A percentile compares a stretch with the other conserved stretches of the same genome.
phyloP scores from a whole-genome alignment of 2,888 invertebrate genomes.

The Metacarcinus magister region DNA sequence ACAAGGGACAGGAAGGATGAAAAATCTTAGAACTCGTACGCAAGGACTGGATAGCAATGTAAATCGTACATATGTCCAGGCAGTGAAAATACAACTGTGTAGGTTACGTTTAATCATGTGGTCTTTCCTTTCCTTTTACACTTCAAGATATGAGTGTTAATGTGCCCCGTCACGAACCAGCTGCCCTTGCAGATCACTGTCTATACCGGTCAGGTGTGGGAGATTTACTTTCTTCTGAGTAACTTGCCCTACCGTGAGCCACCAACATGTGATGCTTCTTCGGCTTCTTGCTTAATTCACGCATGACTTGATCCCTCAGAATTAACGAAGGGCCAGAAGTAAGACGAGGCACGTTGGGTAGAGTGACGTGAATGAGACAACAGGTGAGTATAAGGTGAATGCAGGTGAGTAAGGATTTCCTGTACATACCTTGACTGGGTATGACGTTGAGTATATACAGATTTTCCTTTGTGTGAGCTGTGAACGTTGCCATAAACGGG shows the following conservation, averaged over 20 bases:
- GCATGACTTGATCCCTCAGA: not conserved
- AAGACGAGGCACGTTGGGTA: not conserved
- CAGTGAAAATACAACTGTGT: not conserved
- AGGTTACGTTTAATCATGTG: not conserved
- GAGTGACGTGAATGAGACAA: not conserved
- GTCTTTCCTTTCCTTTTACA: not conserved
- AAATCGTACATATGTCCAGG: not conserved
- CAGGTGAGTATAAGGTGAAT: slow-evolving; percentile 1
- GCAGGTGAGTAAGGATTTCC: not conserved
- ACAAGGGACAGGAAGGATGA: not conserved
- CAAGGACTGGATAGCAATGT: not conserved
- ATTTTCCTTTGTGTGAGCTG: not conserved
- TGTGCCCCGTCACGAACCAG: not conserved
- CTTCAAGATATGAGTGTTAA: not conserved
- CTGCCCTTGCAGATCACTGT: slow-evolving; percentile 18
- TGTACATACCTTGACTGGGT: not conserved
- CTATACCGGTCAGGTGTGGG: not conserved
- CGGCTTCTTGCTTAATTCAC: not conserved
- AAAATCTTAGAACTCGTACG: not conserved
- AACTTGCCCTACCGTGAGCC: slow-evolving; percentile 3
- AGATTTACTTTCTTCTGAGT: slow-evolving; percentile 27
- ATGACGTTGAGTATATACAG: not conserved
- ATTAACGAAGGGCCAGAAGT: not conserved
- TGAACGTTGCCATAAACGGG: not conserved
- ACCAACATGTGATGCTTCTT: not conserved